Conservation (phyloP, 2,888 invertebrate genomes). For the Tupiocoris notatus region DNA sequence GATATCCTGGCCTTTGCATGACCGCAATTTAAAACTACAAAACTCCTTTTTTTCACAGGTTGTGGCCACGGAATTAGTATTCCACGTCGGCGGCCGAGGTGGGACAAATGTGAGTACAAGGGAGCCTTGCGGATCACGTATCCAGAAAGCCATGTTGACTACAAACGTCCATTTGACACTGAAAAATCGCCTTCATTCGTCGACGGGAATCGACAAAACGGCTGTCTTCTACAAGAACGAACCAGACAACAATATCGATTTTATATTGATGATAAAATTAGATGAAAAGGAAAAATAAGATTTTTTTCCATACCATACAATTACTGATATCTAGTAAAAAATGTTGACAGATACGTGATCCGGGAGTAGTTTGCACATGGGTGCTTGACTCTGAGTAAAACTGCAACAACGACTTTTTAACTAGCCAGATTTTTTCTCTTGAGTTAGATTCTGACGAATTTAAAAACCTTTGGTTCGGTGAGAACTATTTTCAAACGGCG, state of each 20-base stretch:
- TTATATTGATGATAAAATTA: background rate
- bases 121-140: conserved; percentile 29
- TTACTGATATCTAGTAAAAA: no score
- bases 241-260: background rate
- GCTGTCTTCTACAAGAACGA: background rate
- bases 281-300: no score
- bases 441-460: no score
- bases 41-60: conserved; percentile 23
- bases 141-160: conserved; percentile 6
- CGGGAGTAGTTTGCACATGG: no score
- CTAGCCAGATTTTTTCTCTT: no score
- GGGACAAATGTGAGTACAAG: conserved; percentile 21
- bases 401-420: no score
- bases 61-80: conserved; percentile 19
- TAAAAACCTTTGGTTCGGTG: no score
- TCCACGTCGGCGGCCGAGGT: background rate
- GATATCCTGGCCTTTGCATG: conserved; percentile 30
- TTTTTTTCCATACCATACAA: no score
- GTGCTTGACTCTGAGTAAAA: no score
- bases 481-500: no score
- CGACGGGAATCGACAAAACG: background rate
- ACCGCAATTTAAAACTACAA: conserved; percentile 32
- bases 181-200: background rate
- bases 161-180: conserved; percentile 25
- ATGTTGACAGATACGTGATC: no score